Conservation (phyloP, 2,888 invertebrate species). For the Rhamnusium bicolor region DNA sequence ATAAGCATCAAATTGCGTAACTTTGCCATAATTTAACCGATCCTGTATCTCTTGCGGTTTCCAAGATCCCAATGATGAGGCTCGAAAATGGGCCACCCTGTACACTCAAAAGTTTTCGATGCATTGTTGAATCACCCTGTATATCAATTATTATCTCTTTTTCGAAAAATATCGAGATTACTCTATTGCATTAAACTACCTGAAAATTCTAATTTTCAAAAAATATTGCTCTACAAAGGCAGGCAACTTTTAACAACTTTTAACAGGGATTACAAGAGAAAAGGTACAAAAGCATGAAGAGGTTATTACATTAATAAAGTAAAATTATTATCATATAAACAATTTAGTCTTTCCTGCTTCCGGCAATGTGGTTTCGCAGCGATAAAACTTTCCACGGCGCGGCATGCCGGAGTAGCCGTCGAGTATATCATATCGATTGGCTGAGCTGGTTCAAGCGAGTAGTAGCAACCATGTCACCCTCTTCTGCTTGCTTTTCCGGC, state of each 20-base stretch:
- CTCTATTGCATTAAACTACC: too few relatives aligned
- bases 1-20: too few relatives aligned
- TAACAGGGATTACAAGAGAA: background rate
- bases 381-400: conserved; percentile 37
- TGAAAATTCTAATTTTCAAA: too few relatives aligned
- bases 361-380: conserved; percentile 38
- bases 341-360: conserved; percentile 41
- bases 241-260: background rate
- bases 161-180: too few relatives aligned
- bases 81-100: too few relatives aligned
- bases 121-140: too few relatives aligned
- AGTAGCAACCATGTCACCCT: conserved; percentile 11
- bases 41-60: too few relatives aligned
- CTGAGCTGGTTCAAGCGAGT: background rate
- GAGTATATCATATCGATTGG: conserved; percentile 34
- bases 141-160: too few relatives aligned
- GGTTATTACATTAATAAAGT: conserved; percentile 10
- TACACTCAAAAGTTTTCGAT: too few relatives aligned
- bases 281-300: background rate
- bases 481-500: conserved; percentile 24
- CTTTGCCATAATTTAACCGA: too few relatives aligned
- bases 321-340: conserved; percentile 30
- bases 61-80: too few relatives aligned
- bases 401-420: conserved; percentile 16
- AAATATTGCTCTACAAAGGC: too few relatives aligned